These are phyloP conservation scores for Thaleichthys pacificus DNA, from an alignment of 2,797 vertebrate species.

Conservation along the genomic window DNA sequence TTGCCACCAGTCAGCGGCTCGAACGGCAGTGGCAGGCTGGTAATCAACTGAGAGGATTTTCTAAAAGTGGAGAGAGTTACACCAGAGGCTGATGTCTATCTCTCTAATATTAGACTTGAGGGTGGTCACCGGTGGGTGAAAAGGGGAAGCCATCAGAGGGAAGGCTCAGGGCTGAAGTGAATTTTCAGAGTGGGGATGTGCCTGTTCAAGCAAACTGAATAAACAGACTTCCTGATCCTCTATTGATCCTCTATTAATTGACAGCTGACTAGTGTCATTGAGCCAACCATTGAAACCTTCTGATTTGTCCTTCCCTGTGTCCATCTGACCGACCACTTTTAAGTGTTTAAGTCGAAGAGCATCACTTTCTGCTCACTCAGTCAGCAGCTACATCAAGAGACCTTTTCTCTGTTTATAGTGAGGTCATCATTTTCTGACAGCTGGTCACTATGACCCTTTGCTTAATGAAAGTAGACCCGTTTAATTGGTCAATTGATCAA, in stretches of 20 bases:
- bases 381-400: neutral
- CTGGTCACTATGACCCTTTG: slow-evolving; percentile 56
- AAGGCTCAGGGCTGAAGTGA: no score
- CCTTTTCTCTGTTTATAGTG: slow-evolving; percentile 24
- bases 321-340: neutral
- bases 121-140: neutral
- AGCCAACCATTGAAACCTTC: neutral
- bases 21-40: slow-evolving; percentile 47
- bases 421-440: slow-evolving; percentile 60
- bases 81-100: slow-evolving; percentile 26
- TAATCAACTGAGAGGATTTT: slow-evolving; percentile 56
- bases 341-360: neutral
- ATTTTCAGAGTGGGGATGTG: no score
- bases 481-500: slow-evolving; percentile 66
- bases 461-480: slow-evolving; percentile 68
- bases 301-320: neutral
- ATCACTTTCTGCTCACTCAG: neutral
- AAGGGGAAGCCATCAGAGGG: neutral
- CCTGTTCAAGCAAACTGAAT: no score
- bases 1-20: slow-evolving; percentile 28
- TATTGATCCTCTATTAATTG: no score
- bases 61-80: slow-evolving; percentile 43
- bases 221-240: no score
- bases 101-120: slow-evolving; percentile 55
- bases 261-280: no score